These are phyloP conservation scores for Cheilosia urbana DNA, from an alignment of 2,888 invertebrate species.

Conservation along the genomic window DNA sequence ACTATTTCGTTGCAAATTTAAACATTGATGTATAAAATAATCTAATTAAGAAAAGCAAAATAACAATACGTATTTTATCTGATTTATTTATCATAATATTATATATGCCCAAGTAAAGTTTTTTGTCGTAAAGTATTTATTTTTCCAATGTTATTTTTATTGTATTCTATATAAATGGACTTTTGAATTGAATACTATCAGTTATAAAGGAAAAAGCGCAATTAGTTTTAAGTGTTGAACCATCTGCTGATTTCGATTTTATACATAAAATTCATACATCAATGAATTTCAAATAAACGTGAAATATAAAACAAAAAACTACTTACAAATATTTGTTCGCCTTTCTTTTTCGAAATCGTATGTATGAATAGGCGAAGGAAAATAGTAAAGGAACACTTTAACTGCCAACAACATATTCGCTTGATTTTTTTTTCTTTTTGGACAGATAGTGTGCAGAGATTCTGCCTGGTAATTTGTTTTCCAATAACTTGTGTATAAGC, in stretches of 20 bases:
- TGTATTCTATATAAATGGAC: conserved; percentile 3
- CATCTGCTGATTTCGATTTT: conserved; percentile 37
- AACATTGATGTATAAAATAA: conserved; percentile 13
- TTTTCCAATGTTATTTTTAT: conserved; percentile 18
- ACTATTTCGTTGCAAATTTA: background rate
- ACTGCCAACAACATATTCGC: too few species aligned
- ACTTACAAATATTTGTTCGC: background rate
- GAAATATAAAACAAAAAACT: conserved; percentile 2
- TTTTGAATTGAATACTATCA: conserved; percentile 9
- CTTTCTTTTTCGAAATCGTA: background rate
- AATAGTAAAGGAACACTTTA: too few species aligned
- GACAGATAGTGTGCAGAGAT: too few species aligned
- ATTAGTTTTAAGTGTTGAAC: conserved; percentile 26
- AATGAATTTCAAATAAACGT: conserved; percentile 26
- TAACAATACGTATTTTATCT: background rate
- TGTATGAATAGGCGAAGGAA: too few species aligned
- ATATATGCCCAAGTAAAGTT: background rate
- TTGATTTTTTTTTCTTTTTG: too few species aligned
- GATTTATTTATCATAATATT: conserved; percentile 2
- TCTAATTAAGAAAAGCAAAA: background rate
- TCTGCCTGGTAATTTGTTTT: too few species aligned
- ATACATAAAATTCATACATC: conserved; percentile 25
- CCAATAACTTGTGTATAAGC: too few species aligned
- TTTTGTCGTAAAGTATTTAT: conserved; percentile 1
- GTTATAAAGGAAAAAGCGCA: conserved; percentile 6